Evolutionary conservation across 2,113 vertebrate species (phyloP).

Genomic region (Rutilus rutilus): DNA sequence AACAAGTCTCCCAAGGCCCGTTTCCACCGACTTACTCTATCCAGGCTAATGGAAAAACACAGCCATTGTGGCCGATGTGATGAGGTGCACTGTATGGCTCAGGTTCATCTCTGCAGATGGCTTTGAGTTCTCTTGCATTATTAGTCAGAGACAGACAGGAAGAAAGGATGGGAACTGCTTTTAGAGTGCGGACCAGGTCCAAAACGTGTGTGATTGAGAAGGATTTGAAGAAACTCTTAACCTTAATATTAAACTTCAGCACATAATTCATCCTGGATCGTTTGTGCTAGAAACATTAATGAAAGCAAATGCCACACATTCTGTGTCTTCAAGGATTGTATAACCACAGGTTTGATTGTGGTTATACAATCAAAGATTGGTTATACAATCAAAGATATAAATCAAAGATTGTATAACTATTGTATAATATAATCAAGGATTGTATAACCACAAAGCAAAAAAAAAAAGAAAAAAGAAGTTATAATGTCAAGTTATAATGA

Average conservation of each 20-base stretch:
- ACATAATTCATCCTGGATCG: neutral
- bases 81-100: constrained; percentile 28
- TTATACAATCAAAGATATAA: no score
- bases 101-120: constrained; percentile 24
- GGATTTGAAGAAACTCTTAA: neutral
- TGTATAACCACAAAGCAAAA: no score
- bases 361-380: no score
- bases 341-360: neutral
- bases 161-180: constrained; percentile 13
- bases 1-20: constrained; percentile 50
- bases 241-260: neutral
- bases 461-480: no score
- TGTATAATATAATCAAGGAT: no score
- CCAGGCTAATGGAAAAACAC: constrained; percentile 49
- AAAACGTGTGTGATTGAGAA: neutral
- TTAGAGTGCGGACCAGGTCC: neutral
- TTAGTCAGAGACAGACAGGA: constrained; percentile 11
- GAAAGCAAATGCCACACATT: neutral
- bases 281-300: neutral
- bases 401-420: no score
- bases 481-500: neutral
- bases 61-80: constrained; percentile 29
- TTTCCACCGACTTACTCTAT: constrained; percentile 42
- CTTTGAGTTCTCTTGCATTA: neutral
- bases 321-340: neutral